Percentiles rank a stretch among this genome's conserved stretches.
Conservation (phyloP, 1,140 invertebrate genomes). For the Drosophila dunni region DNA sequence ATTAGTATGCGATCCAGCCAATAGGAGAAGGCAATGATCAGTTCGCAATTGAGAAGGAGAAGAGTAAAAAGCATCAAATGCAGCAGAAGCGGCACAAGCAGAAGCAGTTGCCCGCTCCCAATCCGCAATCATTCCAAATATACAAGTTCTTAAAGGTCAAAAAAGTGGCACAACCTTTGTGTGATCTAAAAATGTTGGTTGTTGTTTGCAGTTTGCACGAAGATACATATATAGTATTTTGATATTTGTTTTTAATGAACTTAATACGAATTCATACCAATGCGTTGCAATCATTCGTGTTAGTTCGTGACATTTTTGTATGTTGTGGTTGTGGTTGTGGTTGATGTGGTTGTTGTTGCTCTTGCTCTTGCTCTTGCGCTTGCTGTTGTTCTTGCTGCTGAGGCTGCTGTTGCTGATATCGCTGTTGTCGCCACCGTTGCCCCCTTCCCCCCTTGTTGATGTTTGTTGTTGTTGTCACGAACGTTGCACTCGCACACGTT, state of each 20-base stretch:
- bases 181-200: slow-evolving; percentile 32
- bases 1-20: slow-evolving; percentile 8
- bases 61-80: slow-evolving; percentile 51
- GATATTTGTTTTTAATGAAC: slow-evolving; percentile 68
- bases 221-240: slow-evolving; percentile 54
- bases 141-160: slow-evolving; percentile 49
- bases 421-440: slow-evolving; percentile 12
- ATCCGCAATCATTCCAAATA: background rate
- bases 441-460: background rate
- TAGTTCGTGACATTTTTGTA: slow-evolving; percentile 74
- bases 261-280: slow-evolving; percentile 85
- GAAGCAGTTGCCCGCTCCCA: slow-evolving; percentile 26
- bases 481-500: slow-evolving; percentile 40
- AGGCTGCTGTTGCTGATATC: slow-evolving; percentile 28
- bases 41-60: background rate
- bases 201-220: slow-evolving; percentile 35
- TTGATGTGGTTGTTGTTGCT: slow-evolving; percentile 28
- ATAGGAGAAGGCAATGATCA: slow-evolving; percentile 27
- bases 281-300: slow-evolving; percentile 83
- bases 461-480: slow-evolving; percentile 26
- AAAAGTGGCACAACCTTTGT: slow-evolving; percentile 17
- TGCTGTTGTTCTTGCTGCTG: slow-evolving; percentile 45
- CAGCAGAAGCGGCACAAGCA: slow-evolving; percentile 47
- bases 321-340: slow-evolving; percentile 52
- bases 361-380: slow-evolving; percentile 41